phyloP scores from a whole-genome alignment of 2,797 vertebrate species.

The Anguilla marmorata region DNA sequence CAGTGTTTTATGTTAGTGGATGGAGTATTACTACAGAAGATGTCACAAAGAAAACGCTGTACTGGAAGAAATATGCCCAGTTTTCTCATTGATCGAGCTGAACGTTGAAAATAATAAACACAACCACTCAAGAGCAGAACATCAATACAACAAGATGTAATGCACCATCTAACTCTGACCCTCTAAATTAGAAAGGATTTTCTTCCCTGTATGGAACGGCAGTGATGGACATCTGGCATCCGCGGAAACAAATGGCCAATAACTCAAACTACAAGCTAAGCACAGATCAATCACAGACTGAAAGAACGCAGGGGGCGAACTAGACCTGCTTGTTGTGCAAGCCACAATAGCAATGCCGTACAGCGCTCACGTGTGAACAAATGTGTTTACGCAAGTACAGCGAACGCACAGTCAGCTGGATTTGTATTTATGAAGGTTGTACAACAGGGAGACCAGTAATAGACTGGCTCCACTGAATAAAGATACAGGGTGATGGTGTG shows the following conservation, averaged over 20 bases:
- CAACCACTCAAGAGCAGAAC: constrained; percentile 12
- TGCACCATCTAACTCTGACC: background rate
- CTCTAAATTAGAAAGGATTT: constrained; percentile 7
- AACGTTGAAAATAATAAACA: constrained; percentile 1
- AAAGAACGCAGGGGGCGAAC: background rate
- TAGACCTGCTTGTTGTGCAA: background rate
- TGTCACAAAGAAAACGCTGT: background rate
- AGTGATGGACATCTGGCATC: constrained; percentile 13
- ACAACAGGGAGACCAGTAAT: background rate
- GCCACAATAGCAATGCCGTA: background rate
- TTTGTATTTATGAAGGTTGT: background rate
- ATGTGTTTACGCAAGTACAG: background rate
- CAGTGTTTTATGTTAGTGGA: background rate
- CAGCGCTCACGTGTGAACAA: background rate
- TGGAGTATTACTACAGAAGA: background rate
- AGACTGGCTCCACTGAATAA: background rate
- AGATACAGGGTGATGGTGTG: background rate
- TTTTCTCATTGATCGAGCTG: background rate
- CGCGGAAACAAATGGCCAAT: background rate
- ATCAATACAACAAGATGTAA: constrained; percentile 2
- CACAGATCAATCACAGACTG: background rate
- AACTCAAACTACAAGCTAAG: background rate
- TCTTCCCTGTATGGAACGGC: background rate
- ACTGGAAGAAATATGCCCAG: background rate
- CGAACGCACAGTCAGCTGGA: background rate